These are phyloP conservation scores for Cossypha polioptera DNA, from an alignment of 2,797 vertebrate genomes.

Conservation along the genomic window DNA sequence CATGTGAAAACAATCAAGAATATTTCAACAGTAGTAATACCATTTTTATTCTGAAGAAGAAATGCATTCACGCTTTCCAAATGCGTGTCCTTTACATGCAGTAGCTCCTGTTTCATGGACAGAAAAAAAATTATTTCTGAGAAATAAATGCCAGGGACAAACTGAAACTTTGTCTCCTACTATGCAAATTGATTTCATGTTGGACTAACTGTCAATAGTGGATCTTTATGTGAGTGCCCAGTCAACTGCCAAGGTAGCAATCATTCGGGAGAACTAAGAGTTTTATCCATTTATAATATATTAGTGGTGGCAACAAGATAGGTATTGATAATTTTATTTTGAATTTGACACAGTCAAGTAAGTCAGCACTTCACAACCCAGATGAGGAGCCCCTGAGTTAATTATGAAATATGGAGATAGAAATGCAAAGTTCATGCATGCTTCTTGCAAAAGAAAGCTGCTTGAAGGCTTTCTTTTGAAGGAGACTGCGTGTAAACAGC, in stretches of 20 bases:
- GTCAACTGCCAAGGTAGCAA: neutral
- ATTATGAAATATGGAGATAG: neutral
- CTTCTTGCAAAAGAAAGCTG: neutral
- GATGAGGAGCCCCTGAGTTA: neutral
- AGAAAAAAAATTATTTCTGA: neutral
- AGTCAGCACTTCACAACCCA: neutral
- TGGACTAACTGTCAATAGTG: neutral
- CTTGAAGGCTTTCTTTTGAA: neutral
- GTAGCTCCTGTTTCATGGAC: neutral
- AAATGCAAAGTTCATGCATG: neutral
- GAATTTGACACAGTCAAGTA: neutral
- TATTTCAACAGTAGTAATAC: neutral
- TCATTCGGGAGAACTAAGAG: neutral
- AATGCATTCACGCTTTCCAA: neutral
- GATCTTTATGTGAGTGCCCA: neutral
- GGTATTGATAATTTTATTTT: neutral
- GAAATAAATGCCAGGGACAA: neutral
- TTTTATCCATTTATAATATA: neutral
- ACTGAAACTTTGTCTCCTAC: neutral
- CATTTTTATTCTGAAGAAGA: neutral
- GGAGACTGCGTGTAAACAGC: neutral
- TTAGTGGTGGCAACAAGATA: neutral
- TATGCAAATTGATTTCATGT: neutral
- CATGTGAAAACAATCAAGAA: neutral
- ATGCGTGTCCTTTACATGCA: neutral